Conservation (phyloP, 2,113 vertebrate genomes). For the Ammodytes marinus region DNA sequence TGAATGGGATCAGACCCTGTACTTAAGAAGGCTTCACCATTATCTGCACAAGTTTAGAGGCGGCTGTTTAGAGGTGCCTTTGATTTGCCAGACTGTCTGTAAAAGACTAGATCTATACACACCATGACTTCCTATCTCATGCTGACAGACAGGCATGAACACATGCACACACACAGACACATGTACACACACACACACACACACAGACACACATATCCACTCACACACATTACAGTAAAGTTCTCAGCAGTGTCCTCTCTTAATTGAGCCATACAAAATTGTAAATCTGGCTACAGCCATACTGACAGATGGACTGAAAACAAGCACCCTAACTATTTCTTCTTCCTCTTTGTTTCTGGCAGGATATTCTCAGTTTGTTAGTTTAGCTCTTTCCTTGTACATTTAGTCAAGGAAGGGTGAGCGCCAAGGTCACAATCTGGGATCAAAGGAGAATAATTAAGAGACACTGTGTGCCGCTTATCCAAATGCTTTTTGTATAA, state of each 20-base stretch:
- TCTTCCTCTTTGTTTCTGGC: slow-evolving; percentile 1
- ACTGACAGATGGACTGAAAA: slow-evolving; percentile 21
- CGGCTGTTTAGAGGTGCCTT: slow-evolving; percentile 5
- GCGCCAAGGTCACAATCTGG: not conserved
- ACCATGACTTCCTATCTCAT: slow-evolving; percentile 30
- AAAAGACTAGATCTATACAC: slow-evolving; percentile 27
- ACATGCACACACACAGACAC: slow-evolving; percentile 2
- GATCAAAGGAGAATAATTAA: slow-evolving; percentile 40
- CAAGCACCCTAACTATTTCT: not conserved
- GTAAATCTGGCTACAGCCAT: slow-evolving; percentile 11
- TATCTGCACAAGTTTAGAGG: slow-evolving; percentile 20
- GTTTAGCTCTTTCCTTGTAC: slow-evolving; percentile 32
- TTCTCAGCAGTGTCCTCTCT: slow-evolving; percentile 2
- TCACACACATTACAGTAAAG: slow-evolving; percentile 3
- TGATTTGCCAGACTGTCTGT: slow-evolving; percentile 28
- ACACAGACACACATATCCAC: slow-evolving; percentile 12
- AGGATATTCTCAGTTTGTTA: slow-evolving; percentile 54
- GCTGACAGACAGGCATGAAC: slow-evolving; percentile 13
- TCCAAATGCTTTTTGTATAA: not conserved
- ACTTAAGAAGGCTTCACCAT: not conserved
- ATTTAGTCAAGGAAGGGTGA: slow-evolving; percentile 9
- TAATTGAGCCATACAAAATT: slow-evolving; percentile 30
- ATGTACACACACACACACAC: slow-evolving; percentile 7
- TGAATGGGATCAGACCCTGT: not conserved
- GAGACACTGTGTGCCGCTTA: slow-evolving; percentile 17